Evolutionary conservation across 2,113 vertebrate genomes (phyloP).

Genomic region (Melanotaenia duboulayi): DNA sequence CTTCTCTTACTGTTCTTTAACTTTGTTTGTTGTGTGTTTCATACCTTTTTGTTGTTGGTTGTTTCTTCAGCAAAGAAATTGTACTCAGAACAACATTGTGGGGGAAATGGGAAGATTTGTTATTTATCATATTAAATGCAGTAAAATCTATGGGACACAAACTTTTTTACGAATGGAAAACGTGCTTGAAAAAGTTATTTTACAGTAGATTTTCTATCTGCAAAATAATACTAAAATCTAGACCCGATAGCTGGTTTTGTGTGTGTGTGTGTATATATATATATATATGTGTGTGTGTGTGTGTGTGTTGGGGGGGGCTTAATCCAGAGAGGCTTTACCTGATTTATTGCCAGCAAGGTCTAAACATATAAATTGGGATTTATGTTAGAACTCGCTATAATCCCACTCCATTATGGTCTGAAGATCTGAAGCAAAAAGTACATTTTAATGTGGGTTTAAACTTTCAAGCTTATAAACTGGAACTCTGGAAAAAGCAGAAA

Average conservation of each 20-base stretch:
- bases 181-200: fast-evolving
- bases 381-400: neutral
- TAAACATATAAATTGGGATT: neutral
- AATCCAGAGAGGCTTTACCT: neutral
- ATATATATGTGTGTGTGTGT: no score
- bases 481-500: constrained; percentile 8
- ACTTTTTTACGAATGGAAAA: neutral
- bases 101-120: no score
- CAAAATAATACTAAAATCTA: neutral
- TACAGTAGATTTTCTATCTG: neutral
- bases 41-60: neutral
- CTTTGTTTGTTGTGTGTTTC: no score
- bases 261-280: no score
- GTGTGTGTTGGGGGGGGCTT: no score
- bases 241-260: neutral
- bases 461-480: neutral
- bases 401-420: neutral
- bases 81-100: no score
- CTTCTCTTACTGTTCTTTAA: neutral
- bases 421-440: no score
- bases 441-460: neutral
- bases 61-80: no score
- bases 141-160: no score
- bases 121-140: no score
- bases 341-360: fast-evolving